Conservation (phyloP, 2,888 invertebrate genomes). For the Ditula angustiorana region DNA sequence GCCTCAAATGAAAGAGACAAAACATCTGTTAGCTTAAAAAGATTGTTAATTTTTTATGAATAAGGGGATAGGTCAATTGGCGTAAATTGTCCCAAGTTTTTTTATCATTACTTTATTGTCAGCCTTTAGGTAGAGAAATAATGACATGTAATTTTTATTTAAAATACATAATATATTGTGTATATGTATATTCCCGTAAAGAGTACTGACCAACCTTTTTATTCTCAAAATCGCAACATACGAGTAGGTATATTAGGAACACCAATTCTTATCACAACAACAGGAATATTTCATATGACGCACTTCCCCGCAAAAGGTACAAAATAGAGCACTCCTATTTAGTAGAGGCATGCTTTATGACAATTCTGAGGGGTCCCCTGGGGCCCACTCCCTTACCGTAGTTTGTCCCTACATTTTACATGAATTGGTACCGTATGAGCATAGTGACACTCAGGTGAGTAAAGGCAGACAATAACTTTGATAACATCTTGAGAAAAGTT, state of each 20-base stretch:
- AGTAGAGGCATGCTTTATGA: constrained; percentile 31
- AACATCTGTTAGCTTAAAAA: too few relatives aligned
- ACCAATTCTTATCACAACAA: constrained; percentile 28
- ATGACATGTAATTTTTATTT: too few relatives aligned
- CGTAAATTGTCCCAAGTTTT: too few relatives aligned
- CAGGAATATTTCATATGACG: constrained; percentile 23
- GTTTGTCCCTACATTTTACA: constrained; percentile 30
- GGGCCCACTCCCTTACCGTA: constrained; percentile 24
- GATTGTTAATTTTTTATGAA: too few relatives aligned
- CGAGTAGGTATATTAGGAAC: neutral
- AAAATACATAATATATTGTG: too few relatives aligned
- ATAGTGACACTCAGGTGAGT: neutral
- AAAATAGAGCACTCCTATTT: constrained; percentile 27
- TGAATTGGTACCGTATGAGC: constrained; percentile 13
- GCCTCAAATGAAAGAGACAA: too few relatives aligned
- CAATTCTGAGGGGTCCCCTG: constrained; percentile 27
- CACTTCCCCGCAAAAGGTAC: constrained; percentile 24
- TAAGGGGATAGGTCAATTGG: too few relatives aligned
- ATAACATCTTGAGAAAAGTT: neutral
- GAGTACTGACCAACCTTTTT: neutral
- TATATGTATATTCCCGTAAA: too few relatives aligned
- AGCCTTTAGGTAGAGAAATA: too few relatives aligned
- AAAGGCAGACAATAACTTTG: neutral
- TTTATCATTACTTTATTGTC: too few relatives aligned
- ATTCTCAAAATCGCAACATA: neutral